These are phyloP conservation scores for Rhopalosiphum maidis DNA, from an alignment of 1,140 invertebrate species.

Conservation along the genomic window DNA sequence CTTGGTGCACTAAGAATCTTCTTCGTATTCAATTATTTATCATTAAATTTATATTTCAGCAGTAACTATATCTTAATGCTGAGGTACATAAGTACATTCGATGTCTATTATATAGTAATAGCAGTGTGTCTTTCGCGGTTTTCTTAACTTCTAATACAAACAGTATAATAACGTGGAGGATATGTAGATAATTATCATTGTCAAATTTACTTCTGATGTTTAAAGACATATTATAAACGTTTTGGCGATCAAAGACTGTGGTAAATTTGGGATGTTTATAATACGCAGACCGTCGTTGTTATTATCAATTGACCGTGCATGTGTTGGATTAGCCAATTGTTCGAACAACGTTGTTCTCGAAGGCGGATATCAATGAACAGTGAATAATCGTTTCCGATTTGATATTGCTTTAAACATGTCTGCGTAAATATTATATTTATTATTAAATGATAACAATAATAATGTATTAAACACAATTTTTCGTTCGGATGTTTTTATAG, in stretches of 20 bases:
- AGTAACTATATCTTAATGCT: neutral
- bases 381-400: neutral
- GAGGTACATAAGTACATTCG: neutral
- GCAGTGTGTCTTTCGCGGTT: neutral
- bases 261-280: neutral
- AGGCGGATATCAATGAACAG: too few relatives aligned
- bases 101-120: neutral
- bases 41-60: neutral
- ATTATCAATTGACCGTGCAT: neutral
- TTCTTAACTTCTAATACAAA: neutral
- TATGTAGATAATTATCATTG: neutral
- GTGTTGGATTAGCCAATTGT: neutral
- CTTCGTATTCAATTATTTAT: too few relatives aligned
- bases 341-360: neutral
- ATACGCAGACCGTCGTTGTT: neutral
- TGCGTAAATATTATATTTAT: neutral
- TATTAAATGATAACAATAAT: neutral
- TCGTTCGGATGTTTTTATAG: neutral
- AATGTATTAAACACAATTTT: neutral
- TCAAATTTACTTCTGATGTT: neutral
- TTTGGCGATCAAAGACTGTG: neutral
- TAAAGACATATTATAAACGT: neutral
- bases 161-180: too few relatives aligned
- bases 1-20: too few relatives aligned
- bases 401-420: neutral